Evolutionary conservation across 2,797 vertebrate species (phyloP).

Genomic region (Heliangelus exortis): DNA sequence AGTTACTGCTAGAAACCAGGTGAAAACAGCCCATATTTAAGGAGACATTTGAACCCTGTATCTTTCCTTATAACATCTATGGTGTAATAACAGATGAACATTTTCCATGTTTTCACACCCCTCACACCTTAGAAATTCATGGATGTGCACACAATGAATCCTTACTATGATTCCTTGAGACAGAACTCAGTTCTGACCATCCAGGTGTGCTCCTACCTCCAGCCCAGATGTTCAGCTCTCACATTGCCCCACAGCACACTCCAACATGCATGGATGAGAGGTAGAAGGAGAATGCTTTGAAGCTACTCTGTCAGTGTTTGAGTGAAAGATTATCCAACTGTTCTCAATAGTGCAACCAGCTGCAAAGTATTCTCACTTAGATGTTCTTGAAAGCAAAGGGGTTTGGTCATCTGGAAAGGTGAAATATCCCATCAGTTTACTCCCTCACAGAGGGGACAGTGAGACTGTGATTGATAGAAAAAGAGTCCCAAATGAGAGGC

Average conservation of each 20-base stretch:
- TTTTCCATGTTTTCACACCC: neutral
- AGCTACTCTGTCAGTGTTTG: constrained; percentile 40
- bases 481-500: neutral
- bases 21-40: neutral
- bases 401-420: constrained; percentile 62
- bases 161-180: neutral
- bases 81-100: neutral
- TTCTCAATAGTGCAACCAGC: constrained; percentile 63
- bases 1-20: neutral
- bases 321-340: constrained; percentile 67
- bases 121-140: neutral
- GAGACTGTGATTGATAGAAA: constrained; percentile 8
- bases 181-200: neutral
- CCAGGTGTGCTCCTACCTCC: neutral
- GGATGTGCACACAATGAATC: neutral
- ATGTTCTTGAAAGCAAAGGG: constrained; percentile 29
- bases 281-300: constrained; percentile 63
- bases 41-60: rapidly evolving
- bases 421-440: constrained; percentile 48
- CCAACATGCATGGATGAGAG: constrained; percentile 9
- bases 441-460: neutral
- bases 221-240: constrained; percentile 35
- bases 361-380: constrained; percentile 62
- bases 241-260: neutral
- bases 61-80: neutral